These are phyloP conservation scores for Synanthedon formicaeformis DNA, from an alignment of 2,888 invertebrate genomes.

Conservation along the genomic window DNA sequence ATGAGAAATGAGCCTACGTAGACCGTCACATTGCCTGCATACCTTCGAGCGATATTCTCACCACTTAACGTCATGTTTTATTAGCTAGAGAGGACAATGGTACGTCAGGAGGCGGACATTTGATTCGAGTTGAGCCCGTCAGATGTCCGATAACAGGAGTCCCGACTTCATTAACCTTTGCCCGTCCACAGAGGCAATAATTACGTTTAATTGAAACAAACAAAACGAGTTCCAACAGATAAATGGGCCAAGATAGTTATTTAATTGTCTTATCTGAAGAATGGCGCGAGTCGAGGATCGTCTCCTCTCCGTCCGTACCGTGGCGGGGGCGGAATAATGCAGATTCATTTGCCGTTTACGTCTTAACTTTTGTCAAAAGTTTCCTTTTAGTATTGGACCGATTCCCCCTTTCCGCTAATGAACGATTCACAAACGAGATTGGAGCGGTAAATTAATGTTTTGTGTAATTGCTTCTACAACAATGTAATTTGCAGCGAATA, in stretches of 20 bases:
- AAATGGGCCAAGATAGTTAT: constrained; percentile 60
- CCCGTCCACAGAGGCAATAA: constrained; percentile 46
- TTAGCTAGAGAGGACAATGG: background rate
- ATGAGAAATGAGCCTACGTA: constrained; percentile 13
- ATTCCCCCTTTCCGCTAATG: constrained; percentile 45
- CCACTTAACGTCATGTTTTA: background rate
- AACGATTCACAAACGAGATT: constrained; percentile 54
- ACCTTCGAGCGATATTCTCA: constrained; percentile 3
- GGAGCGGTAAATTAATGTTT: constrained; percentile 50
- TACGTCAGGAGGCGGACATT: constrained; percentile 3
- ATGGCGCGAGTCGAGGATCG: constrained; percentile 18
- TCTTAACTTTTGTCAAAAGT: constrained; percentile 59
- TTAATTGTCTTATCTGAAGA: constrained; percentile 56
- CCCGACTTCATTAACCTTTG: constrained; percentile 57
- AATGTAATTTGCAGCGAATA: constrained; percentile 23
- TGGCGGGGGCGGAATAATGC: constrained; percentile 39
- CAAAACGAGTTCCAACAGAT: constrained; percentile 55
- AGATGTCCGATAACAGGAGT: constrained; percentile 43
- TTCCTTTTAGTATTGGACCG: constrained; percentile 30
- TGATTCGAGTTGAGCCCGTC: constrained; percentile 10
- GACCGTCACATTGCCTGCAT: constrained; percentile 11
- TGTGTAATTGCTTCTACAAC: constrained; percentile 48
- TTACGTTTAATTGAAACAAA: constrained; percentile 65
- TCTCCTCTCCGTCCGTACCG: constrained; percentile 6
- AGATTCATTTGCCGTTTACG: constrained; percentile 54